Conservation (phyloP, 2,113 vertebrate genomes). For the Malurus alboscapulatus region DNA sequence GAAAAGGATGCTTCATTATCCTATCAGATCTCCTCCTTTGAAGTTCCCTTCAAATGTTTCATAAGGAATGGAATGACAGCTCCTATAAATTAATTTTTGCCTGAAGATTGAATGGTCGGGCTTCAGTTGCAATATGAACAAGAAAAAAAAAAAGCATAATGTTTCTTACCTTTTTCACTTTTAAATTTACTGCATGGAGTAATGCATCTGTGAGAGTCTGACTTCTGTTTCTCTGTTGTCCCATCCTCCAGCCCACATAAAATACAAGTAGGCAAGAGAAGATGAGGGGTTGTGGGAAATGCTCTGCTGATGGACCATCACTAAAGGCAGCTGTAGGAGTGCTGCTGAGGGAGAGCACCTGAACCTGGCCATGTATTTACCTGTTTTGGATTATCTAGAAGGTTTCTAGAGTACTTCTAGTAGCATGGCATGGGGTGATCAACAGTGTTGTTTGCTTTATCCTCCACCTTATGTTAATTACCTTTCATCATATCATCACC, state of each 20-base stretch:
- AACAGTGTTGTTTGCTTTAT: neutral
- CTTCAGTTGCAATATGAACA: fast-evolving
- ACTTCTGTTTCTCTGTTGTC: neutral
- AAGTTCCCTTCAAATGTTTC: neutral
- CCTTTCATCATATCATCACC: fast-evolving
- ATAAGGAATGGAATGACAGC: neutral
- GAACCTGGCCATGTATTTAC: neutral
- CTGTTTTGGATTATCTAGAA: neutral
- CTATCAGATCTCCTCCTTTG: neutral
- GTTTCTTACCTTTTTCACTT: neutral
- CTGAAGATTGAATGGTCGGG: neutral
- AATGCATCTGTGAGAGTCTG: neutral
- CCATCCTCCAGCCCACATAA: neutral
- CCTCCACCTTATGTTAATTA: neutral
- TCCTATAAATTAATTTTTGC: neutral
- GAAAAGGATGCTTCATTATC: neutral
- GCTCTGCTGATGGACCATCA: neutral
- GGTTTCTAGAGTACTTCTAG: neutral
- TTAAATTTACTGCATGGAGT: neutral
- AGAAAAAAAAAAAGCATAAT: neutral
- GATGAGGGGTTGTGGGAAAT: neutral
- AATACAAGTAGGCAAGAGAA: neutral
- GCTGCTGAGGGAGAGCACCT: neutral
- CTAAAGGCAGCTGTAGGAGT: neutral
- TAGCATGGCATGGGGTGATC: fast-evolving